phyloP scores from a whole-genome alignment of 2,113 vertebrate genomes.

The Sylvietta virens region DNA sequence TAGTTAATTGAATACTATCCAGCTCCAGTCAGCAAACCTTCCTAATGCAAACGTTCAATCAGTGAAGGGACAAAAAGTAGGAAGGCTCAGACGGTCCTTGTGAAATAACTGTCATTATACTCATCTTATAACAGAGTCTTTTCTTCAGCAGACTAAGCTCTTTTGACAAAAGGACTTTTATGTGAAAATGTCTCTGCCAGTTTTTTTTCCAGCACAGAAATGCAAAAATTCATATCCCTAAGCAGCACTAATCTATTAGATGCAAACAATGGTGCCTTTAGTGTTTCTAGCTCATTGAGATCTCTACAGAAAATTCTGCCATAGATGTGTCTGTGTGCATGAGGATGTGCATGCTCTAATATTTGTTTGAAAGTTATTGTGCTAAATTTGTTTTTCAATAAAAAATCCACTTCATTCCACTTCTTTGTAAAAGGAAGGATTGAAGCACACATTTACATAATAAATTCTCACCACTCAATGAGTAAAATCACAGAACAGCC shows the following conservation, averaged over 20 bases:
- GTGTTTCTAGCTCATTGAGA: neutral
- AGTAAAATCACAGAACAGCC: constrained; percentile 13
- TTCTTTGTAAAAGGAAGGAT: neutral
- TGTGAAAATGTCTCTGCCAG: neutral
- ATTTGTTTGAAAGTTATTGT: neutral
- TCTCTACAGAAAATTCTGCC: neutral
- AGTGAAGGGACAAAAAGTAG: neutral
- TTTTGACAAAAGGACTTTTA: constrained; percentile 32
- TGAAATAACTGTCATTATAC: neutral
- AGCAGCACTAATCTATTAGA: neutral
- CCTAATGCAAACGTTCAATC: neutral
- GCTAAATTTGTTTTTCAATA: neutral
- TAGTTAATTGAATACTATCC: neutral
- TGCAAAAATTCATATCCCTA: neutral
- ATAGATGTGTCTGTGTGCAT: neutral
- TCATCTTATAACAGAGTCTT: neutral
- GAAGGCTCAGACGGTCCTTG: neutral
- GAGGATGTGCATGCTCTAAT: neutral
- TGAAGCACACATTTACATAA: neutral
- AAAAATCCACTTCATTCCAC: neutral
- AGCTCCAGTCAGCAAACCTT: neutral
- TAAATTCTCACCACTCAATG: neutral
- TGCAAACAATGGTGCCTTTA: neutral
- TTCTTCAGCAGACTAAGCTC: neutral
- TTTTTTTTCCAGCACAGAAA: neutral